Base-by-base conservation (phyloP, 2,888 invertebrate species). In the Saturnia japonica region DNA sequence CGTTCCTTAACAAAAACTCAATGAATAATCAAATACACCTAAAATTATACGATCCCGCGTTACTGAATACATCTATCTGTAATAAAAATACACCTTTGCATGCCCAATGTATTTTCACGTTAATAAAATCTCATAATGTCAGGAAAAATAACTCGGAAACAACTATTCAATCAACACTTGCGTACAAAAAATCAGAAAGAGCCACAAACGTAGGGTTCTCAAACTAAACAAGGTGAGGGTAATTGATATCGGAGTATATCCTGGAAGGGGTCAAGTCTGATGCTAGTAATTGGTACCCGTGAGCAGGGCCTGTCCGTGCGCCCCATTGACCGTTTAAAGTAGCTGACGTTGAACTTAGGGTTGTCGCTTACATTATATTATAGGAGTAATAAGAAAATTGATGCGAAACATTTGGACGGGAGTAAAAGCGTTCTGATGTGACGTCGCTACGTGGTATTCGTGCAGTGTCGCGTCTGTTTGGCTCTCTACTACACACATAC, bases 131-230 rank as follows among this genome's bases (percentile, higher is more conserved):
- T 78, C 77, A 79, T 81, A 78, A 78, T 77, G 77, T 82, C 77
- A 62, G 54, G 43, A 80, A 79, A 81, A 78, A 80, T 77, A 64
- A 75, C 76, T 77, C 72, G 72, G 74, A 77, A 78, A 82, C 82
- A 84, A 80, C 85, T 85, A 85, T 85, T 85, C 85, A 84, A 87
- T 87, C 85, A 85, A 78, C 83, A 82, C 80, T 76, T 76, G 64
- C 60, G 69, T 68, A 75, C 77, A 76, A 81, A 84, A 84, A 81
- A 82, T 74, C 74, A 72, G 72, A 72, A 72, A 71, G 64, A 42
- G 72, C 71, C 68, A 71, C 67, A 73, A 72, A 72, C 72, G 71
- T 73, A 83, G 83, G 83, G 83, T 74, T 83, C 79, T 71, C 80
- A 77, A 67, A 75, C 75, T 78, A 77, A 81, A 76, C 78, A 80